These are phyloP conservation scores for Hydrochoerus hydrochaeris DNA, from an alignment of 2,113 vertebrate genomes.

Conservation along the genomic window DNA sequence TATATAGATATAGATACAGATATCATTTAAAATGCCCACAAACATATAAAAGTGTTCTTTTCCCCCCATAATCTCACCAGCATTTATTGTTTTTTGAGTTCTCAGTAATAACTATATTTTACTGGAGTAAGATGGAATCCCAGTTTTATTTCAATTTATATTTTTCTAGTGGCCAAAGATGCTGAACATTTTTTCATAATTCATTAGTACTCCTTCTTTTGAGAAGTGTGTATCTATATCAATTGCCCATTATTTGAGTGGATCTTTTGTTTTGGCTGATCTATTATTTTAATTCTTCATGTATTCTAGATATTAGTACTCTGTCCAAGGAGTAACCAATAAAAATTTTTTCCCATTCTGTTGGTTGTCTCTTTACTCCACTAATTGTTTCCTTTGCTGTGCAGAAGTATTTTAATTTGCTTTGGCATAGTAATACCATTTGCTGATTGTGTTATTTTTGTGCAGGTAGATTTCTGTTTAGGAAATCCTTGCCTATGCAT, in stretches of 20 bases:
- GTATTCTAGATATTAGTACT: not conserved
- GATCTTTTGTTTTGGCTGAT: not conserved
- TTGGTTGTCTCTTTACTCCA: not conserved
- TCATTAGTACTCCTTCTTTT: not conserved
- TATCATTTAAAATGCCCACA: not conserved
- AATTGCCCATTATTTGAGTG: not conserved
- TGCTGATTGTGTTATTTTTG: not conserved
- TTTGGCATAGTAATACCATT: not conserved
- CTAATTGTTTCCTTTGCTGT: not conserved
- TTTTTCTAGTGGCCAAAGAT: not conserved
- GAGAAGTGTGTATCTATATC: not conserved
- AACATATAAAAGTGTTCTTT: not conserved
- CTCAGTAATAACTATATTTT: not conserved
- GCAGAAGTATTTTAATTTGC: not conserved
- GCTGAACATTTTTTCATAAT: not conserved
- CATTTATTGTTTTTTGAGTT: not conserved
- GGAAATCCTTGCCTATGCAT: not conserved
- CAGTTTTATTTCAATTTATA: not conserved
- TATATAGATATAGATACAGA: not conserved
- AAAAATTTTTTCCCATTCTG: not conserved
- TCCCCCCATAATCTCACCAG: not conserved
- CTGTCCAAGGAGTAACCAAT: not conserved
- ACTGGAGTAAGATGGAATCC: not conserved
- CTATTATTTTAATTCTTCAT: not conserved
- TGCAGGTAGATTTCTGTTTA: not conserved